Base-by-base conservation (phyloP, 2,797 vertebrate genomes). In the Typhlichthys eigenmanni region DNA sequence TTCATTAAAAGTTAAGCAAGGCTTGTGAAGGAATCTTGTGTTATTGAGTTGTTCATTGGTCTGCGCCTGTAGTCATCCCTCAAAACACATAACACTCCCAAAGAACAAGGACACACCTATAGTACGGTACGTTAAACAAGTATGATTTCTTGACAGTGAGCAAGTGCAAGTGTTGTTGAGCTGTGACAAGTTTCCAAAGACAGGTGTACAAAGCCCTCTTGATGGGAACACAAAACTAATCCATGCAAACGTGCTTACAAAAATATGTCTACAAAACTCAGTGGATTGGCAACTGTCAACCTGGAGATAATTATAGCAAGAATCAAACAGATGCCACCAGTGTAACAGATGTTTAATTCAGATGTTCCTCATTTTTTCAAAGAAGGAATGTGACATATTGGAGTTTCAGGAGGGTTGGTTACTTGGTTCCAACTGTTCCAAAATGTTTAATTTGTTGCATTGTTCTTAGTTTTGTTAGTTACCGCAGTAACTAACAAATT, bases 261-360 rank as follows among this genome's bases (percentile, higher is more conserved):
- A 76, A 85, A 78, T 74, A 66, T 76, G 62, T 83, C 84, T 82
- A 77, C 80, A 79, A 82, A 67, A 75, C 84, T 74, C 72, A 53
- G 68, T 1, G 67, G 81, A 87, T 64, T 72, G 78, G 78, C 75
- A 85, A 73, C 80, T 76, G 79, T 78, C 85, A 77, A 67, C 68
- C 69, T 70, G 61, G 14, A 74, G 65, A 62, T 83, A 81, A 88
- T 88, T 86, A 89, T 64, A 73, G 79, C 78, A 73, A 60, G 82
- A 81, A 83, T 84, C 57, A 80, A 78, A 74, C 79, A 63, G 75
- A 79, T 83, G 85, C 72, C 57, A 69, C 29, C 68, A 63, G 19
- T 73, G 65, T 56, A 68, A 43, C 81, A 83, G 75, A 74, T 81
- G 84, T 63, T 70, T 46, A 61, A 66, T 55, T 17, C 24, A 48